Evolutionary conservation across 1,140 invertebrate species (phyloP).

Genomic region (Caenorhabditis briggsae): DNA sequence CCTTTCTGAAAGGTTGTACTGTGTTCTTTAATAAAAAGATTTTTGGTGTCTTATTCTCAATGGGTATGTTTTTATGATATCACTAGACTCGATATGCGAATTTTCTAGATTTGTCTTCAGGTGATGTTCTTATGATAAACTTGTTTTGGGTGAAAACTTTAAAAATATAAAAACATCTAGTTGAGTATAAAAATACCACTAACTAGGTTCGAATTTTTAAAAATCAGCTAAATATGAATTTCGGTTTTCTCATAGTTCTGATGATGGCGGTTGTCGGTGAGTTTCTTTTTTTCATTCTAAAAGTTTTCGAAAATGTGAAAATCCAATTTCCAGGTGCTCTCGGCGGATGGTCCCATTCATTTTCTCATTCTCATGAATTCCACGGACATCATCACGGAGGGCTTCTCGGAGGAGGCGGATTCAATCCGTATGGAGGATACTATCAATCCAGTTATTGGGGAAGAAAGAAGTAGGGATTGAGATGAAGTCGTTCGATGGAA

Average conservation of each 20-base stretch:
- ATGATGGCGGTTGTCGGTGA: constrained; percentile 23
- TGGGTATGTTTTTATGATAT: background rate
- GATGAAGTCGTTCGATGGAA: background rate
- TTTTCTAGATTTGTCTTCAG: background rate
- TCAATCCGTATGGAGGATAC: constrained; percentile 23
- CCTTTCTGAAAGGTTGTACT: background rate
- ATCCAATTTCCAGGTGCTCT: background rate
- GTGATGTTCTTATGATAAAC: background rate
- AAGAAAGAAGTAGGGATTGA: constrained; percentile 13
- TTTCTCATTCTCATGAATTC: constrained; percentile 39
- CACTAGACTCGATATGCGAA: constrained; percentile 10
- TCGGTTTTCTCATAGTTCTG: background rate
- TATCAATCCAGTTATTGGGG: background rate
- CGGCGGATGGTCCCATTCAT: background rate
- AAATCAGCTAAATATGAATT: background rate
- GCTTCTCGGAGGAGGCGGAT: background rate
- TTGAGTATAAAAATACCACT: background rate
- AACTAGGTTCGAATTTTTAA: background rate
- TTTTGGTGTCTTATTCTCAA: constrained; percentile 12
- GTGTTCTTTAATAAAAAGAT: constrained; percentile 34
- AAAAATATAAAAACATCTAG: background rate
- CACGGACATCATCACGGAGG: constrained; percentile 1
- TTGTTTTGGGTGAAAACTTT: background rate
- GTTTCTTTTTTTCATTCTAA: background rate
- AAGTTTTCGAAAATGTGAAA: too few relatives aligned